phyloP scores from a whole-genome alignment of 2,888 invertebrate species.

The Drosophila conformis region DNA sequence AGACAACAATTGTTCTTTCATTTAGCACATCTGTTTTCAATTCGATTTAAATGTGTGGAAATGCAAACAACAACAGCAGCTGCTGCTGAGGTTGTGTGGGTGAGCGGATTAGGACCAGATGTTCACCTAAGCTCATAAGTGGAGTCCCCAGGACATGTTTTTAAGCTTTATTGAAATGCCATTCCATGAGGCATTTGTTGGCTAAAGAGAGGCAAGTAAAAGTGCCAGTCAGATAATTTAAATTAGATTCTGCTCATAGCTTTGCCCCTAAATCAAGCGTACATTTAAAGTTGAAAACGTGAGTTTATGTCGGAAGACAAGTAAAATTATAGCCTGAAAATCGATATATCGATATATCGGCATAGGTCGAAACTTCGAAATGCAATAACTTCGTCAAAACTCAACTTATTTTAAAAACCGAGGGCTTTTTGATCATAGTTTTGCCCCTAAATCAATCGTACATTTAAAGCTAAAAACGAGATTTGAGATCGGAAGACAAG shows the following conservation, averaged over 20 bases:
- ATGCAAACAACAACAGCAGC: slow-evolving; percentile 18
- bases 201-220: slow-evolving; percentile 1
- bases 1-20: slow-evolving; percentile 29
- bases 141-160: slow-evolving; percentile 10
- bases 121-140: slow-evolving; percentile 15
- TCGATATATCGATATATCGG: fast-evolving
- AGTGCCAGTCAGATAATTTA: slow-evolving; percentile 5
- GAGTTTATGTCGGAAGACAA: no score
- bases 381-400: no score
- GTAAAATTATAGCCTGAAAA: no score
- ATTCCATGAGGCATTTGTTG: slow-evolving; percentile 35
- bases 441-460: no score
- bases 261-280: no score
- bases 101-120: slow-evolving; percentile 4
- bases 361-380: no score
- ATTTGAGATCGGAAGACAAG: no score
- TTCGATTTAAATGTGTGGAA: slow-evolving; percentile 35
- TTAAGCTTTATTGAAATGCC: slow-evolving; percentile 48
- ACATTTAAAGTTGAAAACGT: no score
- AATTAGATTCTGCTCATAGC: slow-evolving; percentile 5
- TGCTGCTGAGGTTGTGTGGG: neutral
- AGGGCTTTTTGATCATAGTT: no score
- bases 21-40: slow-evolving; percentile 3
- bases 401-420: fast-evolving
- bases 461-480: no score